These are phyloP conservation scores for Drosophila bunnanda DNA, from an alignment of 2,888 invertebrate species.

Conservation along the genomic window DNA sequence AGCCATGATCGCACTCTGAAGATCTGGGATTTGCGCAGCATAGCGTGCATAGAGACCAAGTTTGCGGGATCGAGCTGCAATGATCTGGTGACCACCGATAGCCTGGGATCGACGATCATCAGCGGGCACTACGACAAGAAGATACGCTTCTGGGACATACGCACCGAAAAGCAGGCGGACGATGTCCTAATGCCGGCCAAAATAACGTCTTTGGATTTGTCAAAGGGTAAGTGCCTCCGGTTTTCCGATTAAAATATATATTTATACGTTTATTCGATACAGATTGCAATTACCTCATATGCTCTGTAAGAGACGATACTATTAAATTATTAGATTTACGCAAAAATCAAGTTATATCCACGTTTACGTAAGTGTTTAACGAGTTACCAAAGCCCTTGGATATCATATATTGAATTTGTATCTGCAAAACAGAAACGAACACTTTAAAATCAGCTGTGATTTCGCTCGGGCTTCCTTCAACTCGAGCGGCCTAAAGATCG, in stretches of 20 bases:
- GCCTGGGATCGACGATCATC: conserved; percentile 93
- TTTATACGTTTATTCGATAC: background rate
- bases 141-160: conserved; percentile 98
- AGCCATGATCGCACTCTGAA: conserved; percentile 99
- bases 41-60: conserved; percentile 96
- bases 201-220: conserved; percentile 97
- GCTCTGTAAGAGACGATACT: conserved; percentile 97
- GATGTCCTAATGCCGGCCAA: conserved; percentile 96
- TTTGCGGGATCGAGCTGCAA: conserved; percentile 98
- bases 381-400: background rate
- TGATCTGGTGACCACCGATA: conserved; percentile 96
- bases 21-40: conserved; percentile 98
- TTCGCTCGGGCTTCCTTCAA: conserved; percentile 97
- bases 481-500: conserved; percentile 94
- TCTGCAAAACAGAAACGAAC: conserved; percentile 90
- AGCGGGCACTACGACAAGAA: conserved; percentile 99
- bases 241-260: background rate
- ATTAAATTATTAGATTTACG: conserved; percentile 97
- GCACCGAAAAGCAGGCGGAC: conserved; percentile 93
- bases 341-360: conserved; percentile 95
- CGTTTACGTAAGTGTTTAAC: conserved; percentile 90
- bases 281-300: conserved; percentile 95
- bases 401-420: background rate
- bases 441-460: conserved; percentile 97
- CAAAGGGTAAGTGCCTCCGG: conserved; percentile 91